Evolutionary conservation across 2,113 vertebrate species (phyloP).

Genomic region (Hemiprocne comata): DNA sequence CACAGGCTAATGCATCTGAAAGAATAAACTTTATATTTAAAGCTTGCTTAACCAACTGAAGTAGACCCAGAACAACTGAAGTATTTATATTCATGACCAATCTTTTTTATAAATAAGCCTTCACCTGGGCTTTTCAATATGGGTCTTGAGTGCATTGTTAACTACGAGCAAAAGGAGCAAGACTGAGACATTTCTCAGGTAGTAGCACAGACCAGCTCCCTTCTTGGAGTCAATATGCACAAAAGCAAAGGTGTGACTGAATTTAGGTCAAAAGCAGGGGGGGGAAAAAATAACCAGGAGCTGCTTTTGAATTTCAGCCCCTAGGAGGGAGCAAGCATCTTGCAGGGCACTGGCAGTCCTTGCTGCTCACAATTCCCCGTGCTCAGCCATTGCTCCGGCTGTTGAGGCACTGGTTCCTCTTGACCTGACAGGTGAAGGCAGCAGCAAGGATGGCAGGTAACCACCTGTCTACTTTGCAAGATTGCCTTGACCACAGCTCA

Average conservation of each 20-base stretch:
- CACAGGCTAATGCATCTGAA: background rate
- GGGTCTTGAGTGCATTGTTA: background rate
- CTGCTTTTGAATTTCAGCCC: background rate
- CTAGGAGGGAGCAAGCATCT: background rate
- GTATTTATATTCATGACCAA: background rate
- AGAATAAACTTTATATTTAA: background rate
- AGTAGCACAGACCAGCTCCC: background rate
- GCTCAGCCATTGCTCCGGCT: background rate
- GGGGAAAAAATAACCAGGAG: background rate
- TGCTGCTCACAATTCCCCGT: rapidly evolving
- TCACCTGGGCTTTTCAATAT: background rate
- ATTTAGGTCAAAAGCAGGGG: background rate
- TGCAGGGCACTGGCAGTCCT: background rate
- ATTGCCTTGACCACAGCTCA: background rate
- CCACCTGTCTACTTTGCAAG: background rate
- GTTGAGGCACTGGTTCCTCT: background rate
- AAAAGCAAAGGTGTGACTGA: background rate
- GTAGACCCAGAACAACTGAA: background rate
- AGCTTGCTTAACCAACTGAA: background rate
- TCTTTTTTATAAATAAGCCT: background rate
- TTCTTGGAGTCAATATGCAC: background rate
- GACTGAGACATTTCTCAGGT: background rate
- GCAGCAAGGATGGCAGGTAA: background rate
- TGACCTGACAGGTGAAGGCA: background rate
- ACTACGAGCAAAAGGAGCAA: background rate